A percentile compares a stretch with the other conserved stretches of the same genome.
Evolutionary conservation across 2,888 invertebrate species (phyloP).

Genomic region (Tenthredo distinguenda): DNA sequence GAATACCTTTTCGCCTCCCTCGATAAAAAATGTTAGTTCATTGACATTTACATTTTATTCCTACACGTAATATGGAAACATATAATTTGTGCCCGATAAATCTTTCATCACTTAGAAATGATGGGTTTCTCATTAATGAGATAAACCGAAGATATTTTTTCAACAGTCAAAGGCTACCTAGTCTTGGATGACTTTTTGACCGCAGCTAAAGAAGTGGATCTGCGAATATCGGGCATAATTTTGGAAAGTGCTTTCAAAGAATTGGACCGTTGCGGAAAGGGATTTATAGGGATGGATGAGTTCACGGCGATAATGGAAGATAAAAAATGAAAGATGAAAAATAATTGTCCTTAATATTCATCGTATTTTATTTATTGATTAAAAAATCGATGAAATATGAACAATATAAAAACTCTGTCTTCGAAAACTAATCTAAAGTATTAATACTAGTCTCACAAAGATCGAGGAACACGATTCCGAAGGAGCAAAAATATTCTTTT

Average conservation of each 20-base stretch:
- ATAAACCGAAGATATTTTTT: background rate
- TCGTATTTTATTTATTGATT: background rate
- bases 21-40: constrained; percentile 24
- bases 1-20: constrained; percentile 25
- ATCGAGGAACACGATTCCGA: background rate
- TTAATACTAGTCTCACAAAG: background rate
- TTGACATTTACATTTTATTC: background rate
- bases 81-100: no score
- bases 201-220: constrained; percentile 54
- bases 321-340: background rate
- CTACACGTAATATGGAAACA: background rate
- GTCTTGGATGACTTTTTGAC: background rate
- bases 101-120: background rate
- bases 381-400: background rate
- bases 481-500: background rate
- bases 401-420: background rate
- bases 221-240: constrained; percentile 55
- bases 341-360: background rate
- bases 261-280: constrained; percentile 59
- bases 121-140: background rate
- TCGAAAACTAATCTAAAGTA: background rate
- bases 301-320: constrained; percentile 51
- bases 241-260: constrained; percentile 60
- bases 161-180: constrained; percentile 38
- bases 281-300: constrained; percentile 59